phyloP scores from a whole-genome alignment of 2,888 invertebrate species.

The Amiota minor region DNA sequence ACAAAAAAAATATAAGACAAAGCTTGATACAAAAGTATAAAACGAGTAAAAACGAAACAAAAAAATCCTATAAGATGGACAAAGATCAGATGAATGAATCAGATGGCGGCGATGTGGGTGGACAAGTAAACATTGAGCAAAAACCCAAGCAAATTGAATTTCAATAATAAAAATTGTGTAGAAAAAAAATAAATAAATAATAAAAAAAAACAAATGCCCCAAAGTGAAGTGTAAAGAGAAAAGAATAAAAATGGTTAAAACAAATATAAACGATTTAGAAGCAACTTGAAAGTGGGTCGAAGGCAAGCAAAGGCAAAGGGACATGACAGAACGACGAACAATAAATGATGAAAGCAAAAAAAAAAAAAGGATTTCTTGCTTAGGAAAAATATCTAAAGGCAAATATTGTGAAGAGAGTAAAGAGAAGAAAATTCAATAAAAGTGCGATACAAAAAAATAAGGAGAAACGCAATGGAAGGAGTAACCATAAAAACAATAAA shows the following conservation, averaged over 20 bases:
- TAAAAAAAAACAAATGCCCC: constrained; percentile 30
- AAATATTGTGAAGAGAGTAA: constrained; percentile 51
- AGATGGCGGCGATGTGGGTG: not conserved
- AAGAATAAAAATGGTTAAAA: constrained; percentile 50
- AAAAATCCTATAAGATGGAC: constrained; percentile 1
- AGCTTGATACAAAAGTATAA: constrained; percentile 16
- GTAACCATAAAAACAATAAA: constrained; percentile 32
- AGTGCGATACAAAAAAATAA: constrained; percentile 38
- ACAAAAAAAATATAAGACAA: constrained; percentile 37
- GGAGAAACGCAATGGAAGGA: constrained; percentile 26
- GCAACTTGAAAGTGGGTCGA: constrained; percentile 38
- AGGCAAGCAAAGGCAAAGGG: not conserved
- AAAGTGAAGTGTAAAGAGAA: no score
- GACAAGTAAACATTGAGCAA: constrained; percentile 18
- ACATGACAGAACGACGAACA: not conserved
- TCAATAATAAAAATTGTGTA: constrained; percentile 57
- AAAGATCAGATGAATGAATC: not conserved
- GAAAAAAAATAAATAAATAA: constrained; percentile 35
- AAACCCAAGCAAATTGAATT: constrained; percentile 61
- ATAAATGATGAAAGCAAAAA: constrained; percentile 9
- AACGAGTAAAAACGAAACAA: not conserved
- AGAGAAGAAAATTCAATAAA: constrained; percentile 52
- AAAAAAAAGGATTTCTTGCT: constrained; percentile 40
- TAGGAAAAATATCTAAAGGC: constrained; percentile 59
- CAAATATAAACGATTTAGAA: constrained; percentile 67